phyloP scores from a whole-genome alignment of 1,140 invertebrate genomes.

The Drosophila pachea region DNA sequence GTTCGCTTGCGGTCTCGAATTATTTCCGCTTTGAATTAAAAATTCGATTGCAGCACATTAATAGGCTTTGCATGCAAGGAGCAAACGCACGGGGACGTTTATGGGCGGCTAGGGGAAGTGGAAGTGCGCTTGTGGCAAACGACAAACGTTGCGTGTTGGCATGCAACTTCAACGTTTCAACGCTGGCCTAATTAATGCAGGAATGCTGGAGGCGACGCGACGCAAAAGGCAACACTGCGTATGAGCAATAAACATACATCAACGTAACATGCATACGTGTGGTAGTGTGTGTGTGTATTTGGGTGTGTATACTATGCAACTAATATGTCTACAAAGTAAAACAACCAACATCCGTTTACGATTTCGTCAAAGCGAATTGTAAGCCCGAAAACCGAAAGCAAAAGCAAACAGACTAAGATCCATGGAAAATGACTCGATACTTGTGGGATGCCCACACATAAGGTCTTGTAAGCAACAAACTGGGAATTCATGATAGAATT shows the following conservation, averaged over 20 bases:
- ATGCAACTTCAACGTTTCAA: constrained; percentile 47
- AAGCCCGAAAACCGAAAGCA: constrained; percentile 36
- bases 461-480: no score
- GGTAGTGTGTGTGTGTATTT: not conserved
- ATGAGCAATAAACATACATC: constrained; percentile 49
- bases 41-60: constrained; percentile 66
- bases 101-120: no score
- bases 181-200: constrained; percentile 68
- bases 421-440: not conserved
- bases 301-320: constrained; percentile 9
- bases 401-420: constrained; percentile 11
- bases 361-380: constrained; percentile 51
- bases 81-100: no score
- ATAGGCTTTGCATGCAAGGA: constrained; percentile 27
- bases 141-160: constrained; percentile 49
- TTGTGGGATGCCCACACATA: not conserved
- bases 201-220: constrained; percentile 36
- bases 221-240: constrained; percentile 55
- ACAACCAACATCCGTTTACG: constrained; percentile 50
- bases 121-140: constrained; percentile 2
- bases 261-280: constrained; percentile 3
- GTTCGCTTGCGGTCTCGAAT: constrained; percentile 49
- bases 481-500: no score
- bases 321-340: constrained; percentile 33
- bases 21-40: constrained; percentile 60